Base-by-base conservation (phyloP, 2,888 invertebrate species). In the Colostygia pectinataria region DNA sequence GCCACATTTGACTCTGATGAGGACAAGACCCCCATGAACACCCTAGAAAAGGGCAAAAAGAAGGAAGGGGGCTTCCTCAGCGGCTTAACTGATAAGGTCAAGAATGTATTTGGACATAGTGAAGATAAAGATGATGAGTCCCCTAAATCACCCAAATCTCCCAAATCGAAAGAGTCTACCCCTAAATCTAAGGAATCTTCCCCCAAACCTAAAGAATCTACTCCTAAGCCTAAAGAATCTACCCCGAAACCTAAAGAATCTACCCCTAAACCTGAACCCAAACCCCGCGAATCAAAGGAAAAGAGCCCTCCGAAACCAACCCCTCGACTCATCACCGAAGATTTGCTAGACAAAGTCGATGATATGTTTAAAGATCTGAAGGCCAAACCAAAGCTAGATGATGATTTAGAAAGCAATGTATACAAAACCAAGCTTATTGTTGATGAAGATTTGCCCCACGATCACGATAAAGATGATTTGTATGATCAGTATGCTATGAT, bases 1-100 rank as follows among this genome's bases (percentile, higher is more conserved):
- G 90, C 92, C 1, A 89, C 90, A 1, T 89, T 92, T 48, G 91
- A 92, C 61, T 92, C 92, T 0, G 90, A 91, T 34, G 89, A 91
- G 64, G 91, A 91, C 43, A 91, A 91, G 65, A 91, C 90, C 8
- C 88, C 91, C 4, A 89, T 90, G 72, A 91, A 91, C 49, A 88
- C 92, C 9, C 76, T 91, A n/a, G 83, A 88, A 41, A 90, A 89
- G 53, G 81, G 91, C 45, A 90, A 90, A 61, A 82, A 91, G 63
- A 88, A 91, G 46, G 72, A 78, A 23, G 86, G 84, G 0, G 55
- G 83, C 12, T 88, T 90, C 74, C 70, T 89, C 15, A 86, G 87
- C 14, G 87, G 86, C 31, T 76, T 87, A 43, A 81, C 83, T 61
- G 77, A 83, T 68, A 83, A 89, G 78, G 78, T 81, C 58, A 71